Base-by-base conservation (phyloP, 2,888 invertebrate species). In the Drosophila heteroneura region DNA sequence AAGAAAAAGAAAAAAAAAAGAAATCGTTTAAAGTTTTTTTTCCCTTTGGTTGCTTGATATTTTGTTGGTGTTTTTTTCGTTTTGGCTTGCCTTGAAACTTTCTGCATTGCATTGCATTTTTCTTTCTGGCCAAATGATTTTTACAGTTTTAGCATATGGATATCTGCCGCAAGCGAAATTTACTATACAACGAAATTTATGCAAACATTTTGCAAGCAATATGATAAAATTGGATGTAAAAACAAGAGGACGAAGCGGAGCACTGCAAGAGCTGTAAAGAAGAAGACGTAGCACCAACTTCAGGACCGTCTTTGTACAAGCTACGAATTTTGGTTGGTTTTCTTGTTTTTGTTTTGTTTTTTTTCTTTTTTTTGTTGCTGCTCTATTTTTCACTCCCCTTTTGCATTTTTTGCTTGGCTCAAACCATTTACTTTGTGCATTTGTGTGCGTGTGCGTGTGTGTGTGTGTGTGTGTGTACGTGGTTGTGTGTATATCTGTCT, bases 151-250 rank as follows among this genome's bases (percentile, higher is more conserved):
- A 78, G 85, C 80, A 85, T 78, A 77, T 77, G 70, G 63, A 70
- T 59, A 65, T 73, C 61, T 69, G 85, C 82, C 74, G 70, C 78
- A 68, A 74, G 87, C 83, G 58, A 66, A 70, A 70, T 67, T 68
- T 83, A 67, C 73, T 39, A 61, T 56, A 56, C 56, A 56, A 56
- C 28, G 58, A 74, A 82, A 80, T 85, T 79, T 83, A 83, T 83
- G 85, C 83, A 88, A 85, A 88, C 86, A 85, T 83, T 85, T 85
- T 70, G 54, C 77, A 64, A 69, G 79, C 83, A 83, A 87, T 83
- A 83, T 89, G 85, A 85, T 85, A 72, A 81, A 89, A 85, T 85
- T 87, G 88, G 84, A 81, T 85, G 87, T 70, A 65, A 76, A 74
- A 83, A 83, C 62, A 83, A 70, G 61, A 44, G 26, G 49, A 59